Percentiles rank a stretch among this genome's conserved stretches.
These are phyloP conservation scores for Seira ritae DNA, from an alignment of 2,888 invertebrate genomes.

Conservation along the genomic window DNA sequence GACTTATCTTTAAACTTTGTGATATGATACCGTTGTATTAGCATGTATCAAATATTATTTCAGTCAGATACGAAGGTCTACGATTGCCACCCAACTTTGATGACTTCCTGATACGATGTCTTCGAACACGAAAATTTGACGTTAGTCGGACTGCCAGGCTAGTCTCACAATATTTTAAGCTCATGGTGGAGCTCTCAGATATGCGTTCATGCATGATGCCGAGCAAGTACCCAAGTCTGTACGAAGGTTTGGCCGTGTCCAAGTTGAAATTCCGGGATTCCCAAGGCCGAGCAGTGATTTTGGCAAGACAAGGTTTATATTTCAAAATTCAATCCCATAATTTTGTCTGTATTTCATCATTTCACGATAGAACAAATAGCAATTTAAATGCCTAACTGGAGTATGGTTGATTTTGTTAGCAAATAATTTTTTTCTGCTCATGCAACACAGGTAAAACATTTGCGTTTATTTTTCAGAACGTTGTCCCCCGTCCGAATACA, in stretches of 20 bases:
- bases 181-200: constrained; percentile 34
- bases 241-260: constrained; percentile 10
- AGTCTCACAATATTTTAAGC: constrained; percentile 51
- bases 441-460: no score
- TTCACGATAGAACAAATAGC: no score
- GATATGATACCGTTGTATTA: not conserved
- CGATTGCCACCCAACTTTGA: constrained; percentile 50
- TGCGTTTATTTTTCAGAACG: constrained; percentile 21
- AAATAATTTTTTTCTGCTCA: no score
- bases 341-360: no score
- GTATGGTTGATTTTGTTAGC: no score
- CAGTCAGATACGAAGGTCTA: constrained; percentile 49
- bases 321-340: no score
- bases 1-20: not conserved
- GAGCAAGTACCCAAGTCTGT: constrained; percentile 28
- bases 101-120: constrained; percentile 62
- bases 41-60: no score
- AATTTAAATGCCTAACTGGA: not conserved
- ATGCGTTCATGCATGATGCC: constrained; percentile 42
- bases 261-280: constrained; percentile 43
- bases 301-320: constrained; percentile 56
- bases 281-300: constrained; percentile 36
- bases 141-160: constrained; percentile 61
- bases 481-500: constrained; percentile 73
- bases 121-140: constrained; percentile 65